Conservation (phyloP, 2,797 vertebrate species). For the Aldrovandia affinis region DNA sequence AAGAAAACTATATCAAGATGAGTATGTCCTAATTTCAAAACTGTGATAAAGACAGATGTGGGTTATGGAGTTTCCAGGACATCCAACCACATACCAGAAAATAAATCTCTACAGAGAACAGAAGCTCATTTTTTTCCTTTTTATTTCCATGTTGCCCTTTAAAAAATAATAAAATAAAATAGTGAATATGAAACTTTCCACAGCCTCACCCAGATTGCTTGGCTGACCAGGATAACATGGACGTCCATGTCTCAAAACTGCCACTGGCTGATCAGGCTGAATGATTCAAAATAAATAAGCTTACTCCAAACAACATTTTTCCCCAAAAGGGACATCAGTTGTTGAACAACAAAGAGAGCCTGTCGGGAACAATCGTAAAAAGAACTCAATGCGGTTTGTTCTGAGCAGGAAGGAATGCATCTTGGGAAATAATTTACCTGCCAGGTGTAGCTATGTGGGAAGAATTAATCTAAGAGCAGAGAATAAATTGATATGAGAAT, state of each 20-base stretch:
- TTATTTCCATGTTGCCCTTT: conserved; percentile 34
- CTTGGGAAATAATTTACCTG: conserved; percentile 22
- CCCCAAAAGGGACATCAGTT: conserved; percentile 22
- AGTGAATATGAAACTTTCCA: conserved; percentile 25
- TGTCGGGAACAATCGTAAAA: conserved; percentile 24
- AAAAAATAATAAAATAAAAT: conserved; percentile 37
- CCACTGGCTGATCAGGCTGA: conserved; percentile 13
- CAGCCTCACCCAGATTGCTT: conserved; percentile 19
- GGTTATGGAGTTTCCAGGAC: neutral
- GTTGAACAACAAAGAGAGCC: conserved; percentile 19
- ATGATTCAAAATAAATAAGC: conserved; percentile 20
- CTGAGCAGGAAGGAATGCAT: conserved; percentile 23
- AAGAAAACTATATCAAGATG: neutral
- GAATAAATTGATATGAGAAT: neutral
- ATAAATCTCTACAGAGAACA: conserved; percentile 25
- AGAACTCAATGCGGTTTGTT: neutral
- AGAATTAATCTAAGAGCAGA: conserved; percentile 12
- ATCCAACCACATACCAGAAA: neutral
- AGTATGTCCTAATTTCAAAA: neutral
- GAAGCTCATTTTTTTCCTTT: conserved; percentile 1
- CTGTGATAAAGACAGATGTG: neutral
- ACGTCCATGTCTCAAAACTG: neutral
- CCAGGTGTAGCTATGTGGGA: conserved; percentile 21
- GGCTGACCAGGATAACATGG: conserved; percentile 9
- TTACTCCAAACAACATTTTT: conserved; percentile 18